Evolutionary conservation across 2,113 vertebrate genomes (phyloP), one percentile per base, ranked within the genome.

Genomic region (Emydocephalus ijimae): DNA sequence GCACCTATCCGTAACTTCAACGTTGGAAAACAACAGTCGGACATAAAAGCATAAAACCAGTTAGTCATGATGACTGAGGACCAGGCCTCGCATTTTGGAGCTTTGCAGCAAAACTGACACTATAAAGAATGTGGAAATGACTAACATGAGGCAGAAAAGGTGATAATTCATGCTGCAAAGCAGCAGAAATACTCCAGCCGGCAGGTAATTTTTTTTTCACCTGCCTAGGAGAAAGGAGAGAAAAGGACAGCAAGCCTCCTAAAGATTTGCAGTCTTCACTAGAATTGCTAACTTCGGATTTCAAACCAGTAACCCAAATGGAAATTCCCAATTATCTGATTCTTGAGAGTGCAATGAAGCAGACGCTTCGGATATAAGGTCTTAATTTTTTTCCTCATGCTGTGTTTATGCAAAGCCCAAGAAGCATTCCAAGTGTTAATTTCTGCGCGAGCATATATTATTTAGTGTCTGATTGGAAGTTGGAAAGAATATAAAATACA

Each of bases 61-160:
- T 96, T 96, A 95, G 94, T 96, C 95, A 94, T 9, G 6, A 0
- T 85, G 88, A 96, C 91, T 90, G 64, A 94, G 89, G 94, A 34
- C 87, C 91, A 39, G 29, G 89, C 88, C 92, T 95, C 89, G 26
- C 92, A 92, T 87, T 91, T 94, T 86, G 55, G 81, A 94, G 92
- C 88, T 93, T 91, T 85, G 93, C 87, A 93, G 57, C 91, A 93
- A 93, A 85, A 50, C 52, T 57, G 43, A 94, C 92, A 29, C 93
- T 95, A 94, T 90, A 3, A 0, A 81, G 90, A 56, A 64, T 93
- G 94, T 64, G 54, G 59, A 93, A 93, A 94, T 92, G 95, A 93
- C 90, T 95, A 95, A 95, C 92, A 55, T 50, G 45, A 93, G 85
- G 91, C 85, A 61, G 52, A 94, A 94, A 94, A 93, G 95, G 95